Evolutionary conservation across 92 coral and sea anemone species (phyloP), one percentile per base, ranked within the genome.

Genomic region (Zoanthus gigantus): DNA sequence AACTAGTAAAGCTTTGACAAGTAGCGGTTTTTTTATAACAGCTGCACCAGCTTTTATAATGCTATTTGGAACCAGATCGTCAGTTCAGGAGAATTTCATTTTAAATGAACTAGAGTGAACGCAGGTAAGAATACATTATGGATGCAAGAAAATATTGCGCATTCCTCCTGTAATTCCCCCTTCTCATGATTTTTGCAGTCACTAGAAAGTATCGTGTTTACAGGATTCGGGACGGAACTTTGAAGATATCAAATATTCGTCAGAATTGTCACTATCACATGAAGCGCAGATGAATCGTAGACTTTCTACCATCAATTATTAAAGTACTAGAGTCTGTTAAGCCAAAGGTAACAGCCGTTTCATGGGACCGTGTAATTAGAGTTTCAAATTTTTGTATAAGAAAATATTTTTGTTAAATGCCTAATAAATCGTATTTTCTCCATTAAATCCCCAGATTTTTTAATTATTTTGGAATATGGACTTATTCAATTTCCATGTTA

Each of bases 221-320:
- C 90, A 90, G 80, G 54, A 75, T 60, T 13, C 54, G 83, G 60
- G 90, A 86, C 74, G 90, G 87, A 8, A 65, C 90, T n/a, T 28
- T 77, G 29, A 71, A 90, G 47, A 84, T 90, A 56, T 52, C 90
- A 66, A 90, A 79, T 48, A 83, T 68, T 50, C 87, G 82, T 57
- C 93, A 90, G 50, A 90, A 86, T 28, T 90, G 93, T 74, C 90
- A 90, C 69, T 86, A 86, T 54, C 93, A 90, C 76, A 31, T 86
- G 68, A 48, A 58, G 50, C 46, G 72, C 11, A 1, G 53, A 63
- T 90, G 83, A 23, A 23, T 23, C 66, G 87, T 90, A 17, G 90
- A 90, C 72, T 90, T 90, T 50, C 28, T 54, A 47, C 93, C 86
- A 46, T 77, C 86, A 37, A 72, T 61, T 47, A 16, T 87, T 5